Conservation (phyloP, 92 coral and sea anemone genomes). For the Galaxea fascicularis region DNA sequence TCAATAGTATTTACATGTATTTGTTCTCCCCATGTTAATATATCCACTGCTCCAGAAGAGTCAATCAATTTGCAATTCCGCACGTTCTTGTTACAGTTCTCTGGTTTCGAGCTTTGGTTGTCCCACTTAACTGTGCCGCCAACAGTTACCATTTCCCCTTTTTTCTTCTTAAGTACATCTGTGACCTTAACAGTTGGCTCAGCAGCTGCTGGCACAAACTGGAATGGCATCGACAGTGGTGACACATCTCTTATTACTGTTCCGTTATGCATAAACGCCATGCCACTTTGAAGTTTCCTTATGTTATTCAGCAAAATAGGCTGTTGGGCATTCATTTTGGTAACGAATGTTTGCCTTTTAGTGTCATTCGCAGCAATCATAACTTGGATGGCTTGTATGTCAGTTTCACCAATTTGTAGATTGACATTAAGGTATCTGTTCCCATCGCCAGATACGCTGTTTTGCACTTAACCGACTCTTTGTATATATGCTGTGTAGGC, state of each 20-base stretch:
- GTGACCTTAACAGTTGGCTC: constrained; percentile 20
- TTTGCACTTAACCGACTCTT: constrained; percentile 30
- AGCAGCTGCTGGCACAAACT: constrained; percentile 37
- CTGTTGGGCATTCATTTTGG: constrained; percentile 30
- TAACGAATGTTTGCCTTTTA: constrained; percentile 15
- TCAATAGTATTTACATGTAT: constrained; percentile 27
- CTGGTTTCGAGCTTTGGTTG: background rate
- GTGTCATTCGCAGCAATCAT: constrained; percentile 32
- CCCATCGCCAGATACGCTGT: constrained; percentile 31
- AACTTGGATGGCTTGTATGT: constrained; percentile 23
- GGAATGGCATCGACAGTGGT: constrained; percentile 42
- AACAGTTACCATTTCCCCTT: constrained; percentile 13
- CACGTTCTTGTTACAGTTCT: constrained; percentile 4
- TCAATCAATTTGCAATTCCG: constrained; percentile 24
- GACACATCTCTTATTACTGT: constrained; percentile 35
- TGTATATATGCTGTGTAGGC: constrained; percentile 32
- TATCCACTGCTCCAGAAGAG: constrained; percentile 36
- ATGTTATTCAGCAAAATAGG: constrained; percentile 15
- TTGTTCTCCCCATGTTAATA: constrained; percentile 47
- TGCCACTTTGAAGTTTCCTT: constrained; percentile 16
- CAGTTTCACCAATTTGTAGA: constrained; percentile 26
- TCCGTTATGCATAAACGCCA: constrained; percentile 46
- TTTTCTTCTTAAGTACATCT: constrained; percentile 14
- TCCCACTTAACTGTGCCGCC: constrained; percentile 11
- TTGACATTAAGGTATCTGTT: constrained; percentile 21